These are phyloP conservation scores for Pseudomyrmex gracilis DNA, from an alignment of 1,140 invertebrate genomes.

Conservation along the genomic window DNA sequence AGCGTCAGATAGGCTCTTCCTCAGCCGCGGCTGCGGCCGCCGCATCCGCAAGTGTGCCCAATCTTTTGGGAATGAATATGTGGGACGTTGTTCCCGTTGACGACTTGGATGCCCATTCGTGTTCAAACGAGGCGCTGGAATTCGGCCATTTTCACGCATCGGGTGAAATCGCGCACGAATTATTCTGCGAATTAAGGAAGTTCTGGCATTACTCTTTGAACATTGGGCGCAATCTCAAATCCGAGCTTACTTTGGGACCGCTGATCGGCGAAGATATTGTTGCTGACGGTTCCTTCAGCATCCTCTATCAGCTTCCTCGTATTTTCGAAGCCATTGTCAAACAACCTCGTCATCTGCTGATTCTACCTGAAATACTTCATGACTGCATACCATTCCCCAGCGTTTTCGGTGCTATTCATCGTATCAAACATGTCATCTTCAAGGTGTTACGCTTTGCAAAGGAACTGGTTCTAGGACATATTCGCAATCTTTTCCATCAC, in stretches of 20 bases:
- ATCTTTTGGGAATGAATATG: neutral
- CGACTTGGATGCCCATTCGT: constrained; percentile 38
- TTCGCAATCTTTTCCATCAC: neutral
- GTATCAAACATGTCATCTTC: neutral
- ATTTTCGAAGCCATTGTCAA: neutral
- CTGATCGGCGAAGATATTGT: neutral
- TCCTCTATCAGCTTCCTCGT: neutral
- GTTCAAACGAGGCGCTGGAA: constrained; percentile 19
- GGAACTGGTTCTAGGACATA: neutral
- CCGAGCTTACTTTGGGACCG: constrained; percentile 10
- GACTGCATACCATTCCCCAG: constrained; percentile 8
- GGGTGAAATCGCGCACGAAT: constrained; percentile 32
- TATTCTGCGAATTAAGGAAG: constrained; percentile 59
- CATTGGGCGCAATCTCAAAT: neutral
- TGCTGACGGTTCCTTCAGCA: neutral
- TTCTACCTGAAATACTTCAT: constrained; percentile 38
- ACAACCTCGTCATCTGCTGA: constrained; percentile 37
- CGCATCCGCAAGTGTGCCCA: too few relatives aligned
- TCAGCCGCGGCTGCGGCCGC: constrained; percentile 12
- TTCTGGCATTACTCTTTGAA: neutral
- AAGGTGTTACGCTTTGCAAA: neutral
- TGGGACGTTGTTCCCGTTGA: constrained; percentile 1
- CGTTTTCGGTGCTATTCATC: neutral
- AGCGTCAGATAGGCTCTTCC: constrained; percentile 1
- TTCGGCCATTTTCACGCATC: constrained; percentile 6